Evolutionary conservation across 1,140 invertebrate genomes (phyloP).

Genomic region (Asobara japonica): DNA sequence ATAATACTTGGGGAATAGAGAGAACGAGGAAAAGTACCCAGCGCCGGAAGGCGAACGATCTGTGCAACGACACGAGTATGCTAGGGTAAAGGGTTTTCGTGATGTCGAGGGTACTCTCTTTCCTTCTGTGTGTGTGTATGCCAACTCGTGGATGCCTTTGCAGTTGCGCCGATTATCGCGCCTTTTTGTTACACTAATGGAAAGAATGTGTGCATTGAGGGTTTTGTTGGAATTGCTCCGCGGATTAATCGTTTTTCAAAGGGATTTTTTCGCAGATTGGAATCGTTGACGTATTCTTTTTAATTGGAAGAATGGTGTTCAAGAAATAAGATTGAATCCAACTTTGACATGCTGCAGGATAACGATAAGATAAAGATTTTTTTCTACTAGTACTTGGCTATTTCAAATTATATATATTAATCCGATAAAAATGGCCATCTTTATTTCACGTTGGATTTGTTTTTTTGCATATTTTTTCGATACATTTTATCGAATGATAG

Average conservation of each 20-base stretch:
- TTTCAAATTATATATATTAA: too few species aligned
- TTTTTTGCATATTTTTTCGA: too few species aligned
- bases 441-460: too few species aligned
- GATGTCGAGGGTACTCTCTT: neutral
- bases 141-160: slow-evolving; percentile 5
- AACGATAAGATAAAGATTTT: too few species aligned
- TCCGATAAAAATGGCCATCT: too few species aligned
- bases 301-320: too few species aligned
- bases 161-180: neutral
- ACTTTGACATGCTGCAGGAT: too few species aligned
- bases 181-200: neutral
- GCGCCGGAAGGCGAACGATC: slow-evolving; percentile 1
- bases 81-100: slow-evolving; percentile 2
- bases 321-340: too few species aligned
- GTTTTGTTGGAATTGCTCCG: neutral
- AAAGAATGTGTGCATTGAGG: neutral
- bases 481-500: too few species aligned
- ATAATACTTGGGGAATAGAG: neutral
- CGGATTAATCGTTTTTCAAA: too few species aligned
- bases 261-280: neutral
- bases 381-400: too few species aligned
- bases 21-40: neutral
- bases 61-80: neutral
- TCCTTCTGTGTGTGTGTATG: too few species aligned
- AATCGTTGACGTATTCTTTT: neutral